These are phyloP conservation scores for Coreoperca whiteheadi DNA, from an alignment of 2,113 vertebrate genomes.

Conservation along the genomic window DNA sequence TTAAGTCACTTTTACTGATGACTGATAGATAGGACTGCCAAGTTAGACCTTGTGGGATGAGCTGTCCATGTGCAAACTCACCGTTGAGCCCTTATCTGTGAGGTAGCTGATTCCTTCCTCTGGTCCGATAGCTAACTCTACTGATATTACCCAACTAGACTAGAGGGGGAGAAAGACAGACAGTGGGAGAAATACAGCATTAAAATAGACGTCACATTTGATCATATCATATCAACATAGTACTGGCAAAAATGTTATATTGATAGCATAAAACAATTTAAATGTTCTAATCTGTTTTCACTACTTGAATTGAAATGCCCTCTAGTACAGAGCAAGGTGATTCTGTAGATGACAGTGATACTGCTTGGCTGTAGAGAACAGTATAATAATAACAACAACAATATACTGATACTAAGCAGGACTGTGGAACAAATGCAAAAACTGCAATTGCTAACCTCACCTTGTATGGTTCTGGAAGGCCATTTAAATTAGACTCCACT, in stretches of 20 bases:
- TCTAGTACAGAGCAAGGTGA: background rate
- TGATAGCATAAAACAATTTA: background rate
- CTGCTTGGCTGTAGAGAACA: background rate
- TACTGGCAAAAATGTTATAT: background rate
- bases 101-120: conserved; percentile 99
- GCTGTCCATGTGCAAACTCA: conserved; percentile 79
- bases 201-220: conserved; percentile 8
- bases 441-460: background rate
- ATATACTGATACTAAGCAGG: background rate
- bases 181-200: background rate
- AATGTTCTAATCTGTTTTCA: conserved; percentile 16
- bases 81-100: conserved; percentile 97
- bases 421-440: conserved; percentile 2
- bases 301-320: background rate
- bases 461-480: conserved; percentile 1
- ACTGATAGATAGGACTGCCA: background rate
- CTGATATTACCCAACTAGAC: conserved; percentile 99
- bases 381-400: background rate
- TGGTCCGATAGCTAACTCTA: conserved; percentile 97
- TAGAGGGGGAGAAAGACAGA: conserved; percentile 65
- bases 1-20: background rate
- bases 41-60: background rate
- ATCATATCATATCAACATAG: background rate
- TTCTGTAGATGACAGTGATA: background rate
- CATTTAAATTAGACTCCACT: conserved; percentile 22